These are phyloP conservation scores for Villa cingulata DNA, from an alignment of 2,888 invertebrate species.

Conservation along the genomic window DNA sequence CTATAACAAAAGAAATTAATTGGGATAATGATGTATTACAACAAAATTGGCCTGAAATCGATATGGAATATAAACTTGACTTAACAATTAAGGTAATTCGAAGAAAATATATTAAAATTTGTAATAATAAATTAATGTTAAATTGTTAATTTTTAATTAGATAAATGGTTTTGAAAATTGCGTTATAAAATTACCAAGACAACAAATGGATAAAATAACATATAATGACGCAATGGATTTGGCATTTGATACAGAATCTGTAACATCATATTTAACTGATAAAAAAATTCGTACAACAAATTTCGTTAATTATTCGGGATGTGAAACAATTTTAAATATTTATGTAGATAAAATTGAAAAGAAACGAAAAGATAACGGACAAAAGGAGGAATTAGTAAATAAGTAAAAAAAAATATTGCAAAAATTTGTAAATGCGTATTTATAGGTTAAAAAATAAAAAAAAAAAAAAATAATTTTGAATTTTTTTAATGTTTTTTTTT, in stretches of 20 bases:
- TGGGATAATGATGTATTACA: slow-evolving; percentile 59
- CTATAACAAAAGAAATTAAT: slow-evolving; percentile 39
- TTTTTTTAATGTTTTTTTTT: no score
- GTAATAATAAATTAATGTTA: no score
- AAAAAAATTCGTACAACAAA: slow-evolving; percentile 30
- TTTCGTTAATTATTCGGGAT: slow-evolving; percentile 34
- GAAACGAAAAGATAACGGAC: neutral
- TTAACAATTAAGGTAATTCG: slow-evolving; percentile 47
- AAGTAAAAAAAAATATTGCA: no score
- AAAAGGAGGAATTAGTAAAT: no score
- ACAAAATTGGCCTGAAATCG: slow-evolving; percentile 66
- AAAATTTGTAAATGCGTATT: no score
- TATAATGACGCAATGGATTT: slow-evolving; percentile 41
- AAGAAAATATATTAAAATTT: no score
- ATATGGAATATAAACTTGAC: slow-evolving; percentile 51
- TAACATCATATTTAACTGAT: slow-evolving; percentile 28
- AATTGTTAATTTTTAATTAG: no score
- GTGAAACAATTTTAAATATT: slow-evolving; percentile 33
- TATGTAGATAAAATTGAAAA: slow-evolving; percentile 23
- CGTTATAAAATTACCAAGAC: slow-evolving; percentile 39
- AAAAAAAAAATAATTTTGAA: no score
- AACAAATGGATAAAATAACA: slow-evolving; percentile 39
- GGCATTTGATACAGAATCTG: slow-evolving; percentile 37
- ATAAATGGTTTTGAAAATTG: slow-evolving; percentile 41
- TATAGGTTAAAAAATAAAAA: no score